phyloP scores from a whole-genome alignment of 2,797 vertebrate species.

The Hipposideros larvatus region DNA sequence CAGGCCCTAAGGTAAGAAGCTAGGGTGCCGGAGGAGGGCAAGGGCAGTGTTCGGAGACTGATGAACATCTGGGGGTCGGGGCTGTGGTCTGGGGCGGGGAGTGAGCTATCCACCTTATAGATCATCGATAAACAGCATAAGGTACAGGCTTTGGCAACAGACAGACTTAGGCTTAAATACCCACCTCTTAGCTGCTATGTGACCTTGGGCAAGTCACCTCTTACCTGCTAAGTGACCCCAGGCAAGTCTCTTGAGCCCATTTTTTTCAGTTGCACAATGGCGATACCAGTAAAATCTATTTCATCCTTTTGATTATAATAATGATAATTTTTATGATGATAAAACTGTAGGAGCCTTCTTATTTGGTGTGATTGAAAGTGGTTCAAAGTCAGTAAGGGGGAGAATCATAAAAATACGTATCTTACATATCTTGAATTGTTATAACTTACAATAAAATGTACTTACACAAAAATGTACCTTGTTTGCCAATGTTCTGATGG shows the following conservation, averaged over 20 bases:
- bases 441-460: neutral
- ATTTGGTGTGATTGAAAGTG: neutral
- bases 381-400: neutral
- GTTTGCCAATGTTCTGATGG: constrained; percentile 2
- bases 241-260: neutral
- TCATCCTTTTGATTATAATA: neutral
- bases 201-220: neutral
- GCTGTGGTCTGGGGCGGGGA: neutral
- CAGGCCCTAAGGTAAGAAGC: constrained; percentile 94
- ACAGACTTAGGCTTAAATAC: neutral
- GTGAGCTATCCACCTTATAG: neutral
- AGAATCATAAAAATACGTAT: neutral
- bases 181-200: neutral
- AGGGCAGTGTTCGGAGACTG: neutral
- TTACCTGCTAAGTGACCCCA: neutral
- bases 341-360: neutral
- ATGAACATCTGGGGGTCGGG: neutral
- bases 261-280: neutral
- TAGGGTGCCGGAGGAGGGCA: neutral
- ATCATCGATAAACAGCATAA: neutral
- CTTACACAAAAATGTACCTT: neutral
- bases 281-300: neutral
- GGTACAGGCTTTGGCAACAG: neutral
- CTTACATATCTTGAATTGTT: constrained; percentile 16
- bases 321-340: neutral